phyloP scores from a whole-genome alignment of 2,888 invertebrate species.

The Xestia rhomboidea region DNA sequence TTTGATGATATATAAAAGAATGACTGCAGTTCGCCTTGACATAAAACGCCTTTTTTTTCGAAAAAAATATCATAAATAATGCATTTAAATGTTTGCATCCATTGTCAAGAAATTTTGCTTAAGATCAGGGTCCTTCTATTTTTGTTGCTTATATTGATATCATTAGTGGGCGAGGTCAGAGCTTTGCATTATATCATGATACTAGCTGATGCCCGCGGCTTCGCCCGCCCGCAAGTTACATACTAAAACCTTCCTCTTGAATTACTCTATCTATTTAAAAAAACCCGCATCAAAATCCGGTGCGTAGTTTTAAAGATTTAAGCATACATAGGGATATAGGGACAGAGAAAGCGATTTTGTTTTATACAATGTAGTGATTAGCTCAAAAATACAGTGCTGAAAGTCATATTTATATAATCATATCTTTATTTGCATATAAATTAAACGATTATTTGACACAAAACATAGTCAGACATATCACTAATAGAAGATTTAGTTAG shows the following conservation, averaged over 20 bases:
- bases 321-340: too few relatives aligned
- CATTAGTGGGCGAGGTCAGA: not conserved
- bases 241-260: too few relatives aligned
- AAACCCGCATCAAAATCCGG: too few relatives aligned
- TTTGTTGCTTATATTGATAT: not conserved
- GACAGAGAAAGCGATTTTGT: too few relatives aligned
- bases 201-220: too few relatives aligned
- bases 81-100: constrained; percentile 3
- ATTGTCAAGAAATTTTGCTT: not conserved
- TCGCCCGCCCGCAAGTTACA: too few relatives aligned
- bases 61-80: not conserved
- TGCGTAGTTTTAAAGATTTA: too few relatives aligned
- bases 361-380: too few relatives aligned
- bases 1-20: constrained; percentile 12
- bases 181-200: not conserved
- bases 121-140: constrained; percentile 15
- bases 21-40: constrained; percentile 52
- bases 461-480: not conserved
- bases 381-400: not conserved
- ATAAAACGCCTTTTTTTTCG: constrained; percentile 21
- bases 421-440: too few relatives aligned
- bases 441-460: too few relatives aligned
- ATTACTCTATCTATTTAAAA: too few relatives aligned
- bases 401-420: not conserved
- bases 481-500: too few relatives aligned